Base-by-base conservation (phyloP, 2,888 invertebrate species). In the Polyommatus iphigenia region DNA sequence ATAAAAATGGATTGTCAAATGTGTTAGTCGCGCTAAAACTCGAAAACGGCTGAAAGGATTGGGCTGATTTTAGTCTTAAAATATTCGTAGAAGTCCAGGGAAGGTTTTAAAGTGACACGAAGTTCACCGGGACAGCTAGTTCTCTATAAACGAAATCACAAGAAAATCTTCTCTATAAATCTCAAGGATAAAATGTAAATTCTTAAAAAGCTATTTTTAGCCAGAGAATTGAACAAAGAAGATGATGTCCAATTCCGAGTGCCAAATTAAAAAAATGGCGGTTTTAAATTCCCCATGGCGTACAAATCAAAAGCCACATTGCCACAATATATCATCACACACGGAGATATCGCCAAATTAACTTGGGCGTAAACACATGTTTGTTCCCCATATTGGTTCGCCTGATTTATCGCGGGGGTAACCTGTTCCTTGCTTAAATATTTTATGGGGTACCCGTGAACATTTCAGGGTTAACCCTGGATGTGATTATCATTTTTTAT, bases 281-380 rank as follows among this genome's bases (percentile, higher is more conserved):
- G 29, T 5, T 67, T 67, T 67, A 67, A 67, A 67, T 29, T 29
- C 67, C 29, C 67, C 67, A 67, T 67, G 13, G 6, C 29, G 29
- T 67, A 67, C 67, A 67, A 67, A 67, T 67, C 67, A 67, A 67
- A 67, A 67, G 67, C 67, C 29, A 67, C 67, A 67, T 67, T 67
- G 67, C 76, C 20, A 76, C 36, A 77, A 67, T 54, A 77, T 71
- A 87, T 85, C 87, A 85, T 83, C 84, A 90, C 91, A 91, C 91
- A 89, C 86, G 89, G 88, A 91, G 93, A 93, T 92, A 92, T 91
- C 91, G 89, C 91, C 93, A 93, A 94, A 94, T 94, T 94, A 94
- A 93, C 93, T 91, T 88, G 89, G 89, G 87, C 88, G 93, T 92
- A 93, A 93, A 94, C 93, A 94, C 92, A 91, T 93, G 93, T 93